Base-by-base conservation (phyloP, 1,140 invertebrate species). In the Stratiolaelaps scimitus region DNA sequence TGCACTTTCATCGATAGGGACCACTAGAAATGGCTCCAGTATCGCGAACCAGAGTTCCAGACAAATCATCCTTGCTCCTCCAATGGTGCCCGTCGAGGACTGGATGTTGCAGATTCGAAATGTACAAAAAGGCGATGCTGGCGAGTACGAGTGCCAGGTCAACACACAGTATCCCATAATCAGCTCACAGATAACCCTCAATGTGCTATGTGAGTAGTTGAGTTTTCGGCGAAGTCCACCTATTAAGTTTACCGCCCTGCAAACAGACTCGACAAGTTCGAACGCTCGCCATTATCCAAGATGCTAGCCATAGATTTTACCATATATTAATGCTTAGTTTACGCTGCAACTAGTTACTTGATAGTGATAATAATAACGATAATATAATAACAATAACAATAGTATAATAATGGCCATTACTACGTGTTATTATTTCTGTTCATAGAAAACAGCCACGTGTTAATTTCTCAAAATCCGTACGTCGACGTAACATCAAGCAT, bases 61-160 rank as follows among this genome's bases (percentile, higher is more conserved):
- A 40, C 34, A 40, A 10, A 40, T 40, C 34, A 40, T 40, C 71
- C 85, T 84, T 7, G 86, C 84, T 40, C 34, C 34, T 10, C 10
- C 34, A 10, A 60, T 26, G 17, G 34, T 17, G 26, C 15, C 26
- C 23, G 26, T 26, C 17, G 86, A 89, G 72, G 86, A 89, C 73
- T 91, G 88, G 88, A 87, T 87, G 20, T 73, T 91, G 66, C 83
- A 87, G 70, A 84, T 90, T 66, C 81, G 83, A 69, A 86, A 84
- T 70, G 84, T 85, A 28, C 83, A 82, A 53, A 78, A 81, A 65
- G 79, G 82, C 47, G 86, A 89, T 71, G 84, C 83, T 28, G 86
- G 86, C 15, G 76, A 84, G 13, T 89, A 89, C 75, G 85, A 88
- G 78, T 89, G 87, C 76, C 87, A 89, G 82, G 85, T 89, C 70